phyloP scores from a whole-genome alignment of 2,888 invertebrate species.

The Gerris lacustris region DNA sequence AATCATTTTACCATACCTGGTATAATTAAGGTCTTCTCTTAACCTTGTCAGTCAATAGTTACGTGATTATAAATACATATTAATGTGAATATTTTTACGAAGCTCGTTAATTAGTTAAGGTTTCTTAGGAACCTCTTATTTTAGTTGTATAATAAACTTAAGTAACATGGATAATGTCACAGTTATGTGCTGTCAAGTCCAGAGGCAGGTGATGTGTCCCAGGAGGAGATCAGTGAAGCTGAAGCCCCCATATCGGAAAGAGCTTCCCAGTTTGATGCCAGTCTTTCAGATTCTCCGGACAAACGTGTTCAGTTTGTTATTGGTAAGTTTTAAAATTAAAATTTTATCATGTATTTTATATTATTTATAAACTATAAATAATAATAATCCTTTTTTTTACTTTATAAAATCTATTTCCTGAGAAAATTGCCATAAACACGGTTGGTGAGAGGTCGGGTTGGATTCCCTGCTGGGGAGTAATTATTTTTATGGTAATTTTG shows the following conservation, averaged over 20 bases:
- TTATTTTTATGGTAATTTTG: too few species aligned
- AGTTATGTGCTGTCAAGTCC: constrained; percentile 19
- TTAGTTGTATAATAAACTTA: too few species aligned
- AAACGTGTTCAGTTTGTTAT: constrained; percentile 32
- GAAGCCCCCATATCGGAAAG: constrained; percentile 36
- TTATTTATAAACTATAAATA: not conserved
- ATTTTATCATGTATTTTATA: constrained; percentile 11
- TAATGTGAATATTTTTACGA: not conserved
- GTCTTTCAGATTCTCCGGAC: constrained; percentile 30
- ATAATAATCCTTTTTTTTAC: too few species aligned
- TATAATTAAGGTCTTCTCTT: too few species aligned
- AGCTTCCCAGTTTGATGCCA: constrained; percentile 37
- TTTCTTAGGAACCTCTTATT: too few species aligned
- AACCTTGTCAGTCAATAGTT: too few species aligned
- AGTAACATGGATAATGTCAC: not conserved
- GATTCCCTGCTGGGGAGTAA: too few species aligned
- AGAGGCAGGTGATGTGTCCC: constrained; percentile 15
- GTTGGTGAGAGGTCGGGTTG: too few species aligned
- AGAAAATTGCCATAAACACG: too few species aligned
- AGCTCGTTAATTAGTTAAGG: too few species aligned
- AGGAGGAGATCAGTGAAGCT: constrained; percentile 24
- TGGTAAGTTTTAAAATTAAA: constrained; percentile 26
- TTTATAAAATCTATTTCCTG: too few species aligned
- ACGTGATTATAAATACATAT: not conserved
- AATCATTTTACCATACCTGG: too few species aligned